Base-by-base conservation (phyloP, 2,113 vertebrate species). In the Thunnus maccoyii region DNA sequence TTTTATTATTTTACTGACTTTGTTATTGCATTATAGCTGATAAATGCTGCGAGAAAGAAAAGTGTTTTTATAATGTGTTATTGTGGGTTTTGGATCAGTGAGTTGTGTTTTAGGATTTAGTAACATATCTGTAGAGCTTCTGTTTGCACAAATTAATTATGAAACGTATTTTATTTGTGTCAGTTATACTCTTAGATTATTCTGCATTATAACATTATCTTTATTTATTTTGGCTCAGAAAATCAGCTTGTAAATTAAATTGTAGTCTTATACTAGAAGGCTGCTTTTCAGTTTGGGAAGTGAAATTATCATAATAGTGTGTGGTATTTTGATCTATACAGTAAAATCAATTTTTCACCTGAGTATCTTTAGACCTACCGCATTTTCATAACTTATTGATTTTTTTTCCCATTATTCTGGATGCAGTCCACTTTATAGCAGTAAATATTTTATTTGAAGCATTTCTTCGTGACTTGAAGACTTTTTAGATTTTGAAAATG, bases 81-180 rank as follows among this genome's bases (percentile, higher is more conserved):
- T 11, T 57, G 17, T 58, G 10, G 44, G 57, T 32, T 69, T 1
- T 47, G 12, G 50, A 14, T 57, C 17, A 63, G n/a, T 44, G 15
- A 76, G 65, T 55, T 8, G 5, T 57, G 27, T 78, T 68, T 22
- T 55, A 41, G 3, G 13, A 56, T 67, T 73, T 69, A 27, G 58
- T 44, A 30, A 54, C 47, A 67, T 12, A 61, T 41, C 36, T 9
- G 36, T 41, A 9, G 36, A 41, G 6, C 36, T 9, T 41, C 7
- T 41, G 36, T 41, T 41, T 41, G 36, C 36, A 9, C 36, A 41
- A 41, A 41, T 41, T 41, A 41, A 41, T 41, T 41, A 41, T 41
- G 36, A 41, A 41, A 41, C 6, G 9, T 41, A 41, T 41, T 63
- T 67, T 74, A 22, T 69, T 41, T 30, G 52, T 44, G 4, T 71